These are phyloP conservation scores for Pangasius macronema DNA, from an alignment of 2,797 vertebrate genomes.

Conservation along the genomic window DNA sequence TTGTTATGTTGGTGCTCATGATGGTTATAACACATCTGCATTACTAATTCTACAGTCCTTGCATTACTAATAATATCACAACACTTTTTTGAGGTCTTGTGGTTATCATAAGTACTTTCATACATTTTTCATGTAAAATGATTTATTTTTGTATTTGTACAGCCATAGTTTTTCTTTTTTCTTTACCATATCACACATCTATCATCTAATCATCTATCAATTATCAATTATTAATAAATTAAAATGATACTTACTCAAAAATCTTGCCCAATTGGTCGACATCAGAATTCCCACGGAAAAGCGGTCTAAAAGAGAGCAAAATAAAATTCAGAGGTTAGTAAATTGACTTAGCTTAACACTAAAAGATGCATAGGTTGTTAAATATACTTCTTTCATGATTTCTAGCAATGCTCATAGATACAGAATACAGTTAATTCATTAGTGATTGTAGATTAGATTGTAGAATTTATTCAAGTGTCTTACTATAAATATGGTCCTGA, in stretches of 20 bases:
- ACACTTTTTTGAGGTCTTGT: not conserved
- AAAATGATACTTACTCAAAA: slow-evolving; percentile 89
- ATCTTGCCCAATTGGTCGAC: slow-evolving; percentile 99
- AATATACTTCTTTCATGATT: not conserved
- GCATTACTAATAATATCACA: not conserved
- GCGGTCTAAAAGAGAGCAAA: slow-evolving; percentile 75
- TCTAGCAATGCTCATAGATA: not conserved
- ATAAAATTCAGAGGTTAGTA: slow-evolving; percentile 40
- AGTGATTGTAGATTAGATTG: not conserved
- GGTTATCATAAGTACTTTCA: too few relatives aligned
- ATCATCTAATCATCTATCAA: not conserved
- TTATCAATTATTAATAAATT: not conserved
- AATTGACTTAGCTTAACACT: not conserved
- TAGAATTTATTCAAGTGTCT: not conserved
- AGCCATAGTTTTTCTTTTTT: not conserved
- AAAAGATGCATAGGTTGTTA: not conserved
- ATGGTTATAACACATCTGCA: not conserved
- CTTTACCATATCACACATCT: not conserved
- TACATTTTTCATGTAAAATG: too few relatives aligned
- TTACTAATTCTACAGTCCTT: not conserved
- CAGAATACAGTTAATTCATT: not conserved
- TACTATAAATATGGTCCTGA: not conserved
- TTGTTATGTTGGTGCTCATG: too few relatives aligned
- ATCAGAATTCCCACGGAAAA: slow-evolving; percentile 97
- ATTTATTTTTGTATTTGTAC: not conserved